Base-by-base conservation (phyloP, 2,888 invertebrate species). In the Matsumyia berberina region DNA sequence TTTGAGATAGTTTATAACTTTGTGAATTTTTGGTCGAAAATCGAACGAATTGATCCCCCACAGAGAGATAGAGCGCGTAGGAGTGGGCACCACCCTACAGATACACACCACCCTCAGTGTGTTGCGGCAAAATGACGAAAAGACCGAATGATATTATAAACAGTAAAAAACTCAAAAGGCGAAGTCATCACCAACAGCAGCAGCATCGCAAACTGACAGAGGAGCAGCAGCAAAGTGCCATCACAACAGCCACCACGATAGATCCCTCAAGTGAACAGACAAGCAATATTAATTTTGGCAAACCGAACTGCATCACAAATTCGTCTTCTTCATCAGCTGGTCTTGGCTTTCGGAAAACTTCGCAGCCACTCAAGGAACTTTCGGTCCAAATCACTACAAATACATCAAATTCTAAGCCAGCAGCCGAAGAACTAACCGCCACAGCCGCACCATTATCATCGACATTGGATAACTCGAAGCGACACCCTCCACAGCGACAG, bases 261-360 rank as follows among this genome's bases (percentile, higher is more conserved):
- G 82, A 83, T 73, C 82, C 82, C 67, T 78, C 72, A 78, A 83
- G 82, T 62, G 82, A 83, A 78, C 82, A 78, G 67, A 78, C 82
- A 55, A 83, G 82, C 73, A 83, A 78, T 83, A 83, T 83, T 78
- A 83, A 78, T 78, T 83, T 83, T 55, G 78, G 72, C 49, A 73
- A 72, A 29, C 72, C 78, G 35, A 83, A 78, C 67, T 83, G 72
- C 82, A 78, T 78, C 55, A 72, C 78, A 60, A 57, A 73, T 46
- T 42, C 55, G 51, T 69, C 81, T 49, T 70, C 76, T 44, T 39
- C n/a, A n/a, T n/a, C n/a, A n/a, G n/a, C 46, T 62, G 60, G 44
- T 53, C 29, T 39, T 55, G 78, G 53, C 39, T 44, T 55, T 60
- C 53, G 29, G 35, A 60, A 64, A 83, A 83, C 78, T 78, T 73